Base-by-base conservation (phyloP, 2,797 vertebrate genomes). In the Allochrocebus solatus region DNA sequence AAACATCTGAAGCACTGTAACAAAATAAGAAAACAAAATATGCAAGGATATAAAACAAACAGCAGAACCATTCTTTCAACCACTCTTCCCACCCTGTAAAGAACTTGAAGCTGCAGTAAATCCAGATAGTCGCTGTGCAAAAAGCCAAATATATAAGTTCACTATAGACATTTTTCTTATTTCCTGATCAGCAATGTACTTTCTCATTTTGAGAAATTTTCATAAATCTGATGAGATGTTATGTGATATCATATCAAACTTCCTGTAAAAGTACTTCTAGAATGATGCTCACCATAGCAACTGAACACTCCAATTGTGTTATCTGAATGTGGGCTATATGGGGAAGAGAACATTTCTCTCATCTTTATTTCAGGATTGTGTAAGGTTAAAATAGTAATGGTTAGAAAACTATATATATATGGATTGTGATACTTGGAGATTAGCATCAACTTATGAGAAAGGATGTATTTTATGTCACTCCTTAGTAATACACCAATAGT, bases 271-370 rank as follows among this genome's bases (percentile, higher is more conserved):
- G 57, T 72, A 33, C 55, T 93, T 83, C 11, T 72, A 83, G 72
- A 82, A 12, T 24, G 59, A 59, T 70, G 26, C 17, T 97, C 88
- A 89, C 96, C 94, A 96, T 91, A 91, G 93, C 95, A 96, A 96
- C 94, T 17, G 41, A 93, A 33, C 53, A 53, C 21, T 97, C 57
- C 50, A 33, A 9, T 80, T 89, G 46, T 59, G 36, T 36, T 93
- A 61, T 55, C 46, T 39, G 67, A 92, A 85, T 24, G 59, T 30
- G 70, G 36, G 67, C 14, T 70, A 16, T 55, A 19, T 19, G 9
- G 17, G 43, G 36, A 89, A 88, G 26, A 84, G 48, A 89, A 50
- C 48, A 39, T 80, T 67, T 57, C 30, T 36, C 14, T 72, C 78
- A 21, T 75, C 50, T 85, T 92, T 74, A 91, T 75, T 39, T 80